Evolutionary conservation across 2,888 invertebrate species (phyloP), one percentile per base, ranked within the genome.

Genomic region (Alentia gelatinosa): DNA sequence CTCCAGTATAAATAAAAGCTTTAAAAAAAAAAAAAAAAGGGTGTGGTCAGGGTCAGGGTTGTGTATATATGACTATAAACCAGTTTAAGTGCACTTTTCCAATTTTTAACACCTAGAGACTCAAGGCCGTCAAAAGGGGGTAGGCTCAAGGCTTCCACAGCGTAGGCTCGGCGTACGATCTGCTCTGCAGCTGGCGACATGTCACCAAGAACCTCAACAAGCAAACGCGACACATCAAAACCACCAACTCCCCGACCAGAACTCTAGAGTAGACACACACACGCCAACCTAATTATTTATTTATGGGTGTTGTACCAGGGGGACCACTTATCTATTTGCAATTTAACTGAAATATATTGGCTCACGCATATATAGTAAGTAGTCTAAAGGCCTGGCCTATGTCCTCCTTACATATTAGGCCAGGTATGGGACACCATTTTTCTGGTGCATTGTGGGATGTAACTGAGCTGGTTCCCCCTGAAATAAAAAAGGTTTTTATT

Each of bases 201-300:
- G 35, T 19, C 15, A 47, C 42, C 30, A 42, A 86, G 50, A 42
- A 33, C 33, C 42, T 42, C 12, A 47, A 86, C 33, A 47, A 86
- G 35, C 86, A 86, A 42, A 86, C 86, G 5, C n/a, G 86, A n/a
- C 47, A 47, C 7, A 86, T 86, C 12, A 86, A 86, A 33, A 30
- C 26, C 15, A 86, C 86, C 26, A 86, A 30, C 35, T 86, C 86
- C 19, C 86, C 86, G 1, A 86, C 86, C 12, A 86, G 86, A n/a
- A 86, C 86, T 26, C 86, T 30, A 5, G 86, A 86, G 7, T 86
- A 86, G 30, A n/a, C n/a, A n/a, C n/a, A 56, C 56, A 56, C 19
- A 39, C 15, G 19, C 39, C n/a, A 23, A 0, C 39, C 79, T 15
- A 39, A 4, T 15, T 12, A 1, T 79, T 79, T 12, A 79, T 79